These are phyloP conservation scores for Clostera curtula DNA, from an alignment of 2,888 invertebrate species.

Conservation along the genomic window DNA sequence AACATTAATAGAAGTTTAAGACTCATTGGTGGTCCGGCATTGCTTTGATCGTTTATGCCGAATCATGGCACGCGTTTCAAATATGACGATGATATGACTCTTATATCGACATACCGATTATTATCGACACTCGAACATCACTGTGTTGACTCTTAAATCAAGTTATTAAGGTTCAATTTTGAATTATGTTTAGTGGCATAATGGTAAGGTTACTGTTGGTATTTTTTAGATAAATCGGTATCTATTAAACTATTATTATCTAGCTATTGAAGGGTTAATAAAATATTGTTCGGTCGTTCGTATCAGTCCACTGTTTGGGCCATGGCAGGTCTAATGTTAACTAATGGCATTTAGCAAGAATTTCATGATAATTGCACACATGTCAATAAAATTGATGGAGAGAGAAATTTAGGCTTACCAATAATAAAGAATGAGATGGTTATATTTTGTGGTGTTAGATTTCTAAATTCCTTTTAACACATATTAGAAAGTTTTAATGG, in stretches of 20 bases:
- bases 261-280: slow-evolving; percentile 60
- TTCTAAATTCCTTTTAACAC: too few species aligned
- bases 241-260: slow-evolving; percentile 71
- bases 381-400: slow-evolving; percentile 15
- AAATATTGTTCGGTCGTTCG: slow-evolving; percentile 55
- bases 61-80: slow-evolving; percentile 72
- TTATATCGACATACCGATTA: slow-evolving; percentile 30
- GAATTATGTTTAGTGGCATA: background rate
- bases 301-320: slow-evolving; percentile 26
- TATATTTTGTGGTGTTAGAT: too few species aligned
- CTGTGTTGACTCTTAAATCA: slow-evolving; percentile 11
- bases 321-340: slow-evolving; percentile 35
- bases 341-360: slow-evolving; percentile 15
- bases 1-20: slow-evolving; percentile 24
- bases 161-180: slow-evolving; percentile 13
- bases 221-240: slow-evolving; percentile 54
- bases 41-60: slow-evolving; percentile 66
- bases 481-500: too few species aligned
- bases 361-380: slow-evolving; percentile 2
- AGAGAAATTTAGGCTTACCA: too few species aligned
- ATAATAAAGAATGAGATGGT: too few species aligned
- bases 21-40: slow-evolving; percentile 66
- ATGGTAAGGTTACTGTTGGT: slow-evolving; percentile 15
- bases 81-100: slow-evolving; percentile 69
- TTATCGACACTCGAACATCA: slow-evolving; percentile 9